phyloP scores from a whole-genome alignment of 2,888 invertebrate genomes.

The Scaptomyza parva region DNA sequence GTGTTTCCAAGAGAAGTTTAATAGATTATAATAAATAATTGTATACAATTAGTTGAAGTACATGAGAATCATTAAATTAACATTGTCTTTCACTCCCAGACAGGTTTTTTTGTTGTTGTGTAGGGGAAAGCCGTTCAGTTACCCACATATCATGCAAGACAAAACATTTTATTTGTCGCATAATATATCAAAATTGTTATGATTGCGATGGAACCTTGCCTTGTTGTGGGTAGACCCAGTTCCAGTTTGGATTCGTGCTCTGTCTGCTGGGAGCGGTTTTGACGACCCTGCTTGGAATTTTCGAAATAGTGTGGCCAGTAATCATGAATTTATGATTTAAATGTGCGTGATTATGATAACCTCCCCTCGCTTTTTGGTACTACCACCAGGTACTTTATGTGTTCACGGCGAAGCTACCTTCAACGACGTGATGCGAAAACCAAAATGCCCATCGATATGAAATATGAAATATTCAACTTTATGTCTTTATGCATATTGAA shows the following conservation, averaged over 20 bases:
- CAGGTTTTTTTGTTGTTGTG: not conserved
- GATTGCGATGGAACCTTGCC: conserved; percentile 40
- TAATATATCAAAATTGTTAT: conserved; percentile 68
- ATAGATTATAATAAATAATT: not conserved
- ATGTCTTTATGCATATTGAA: conserved; percentile 57
- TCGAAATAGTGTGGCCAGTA: conserved; percentile 47
- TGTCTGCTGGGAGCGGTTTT: conserved; percentile 59
- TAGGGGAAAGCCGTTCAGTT: conserved; percentile 36
- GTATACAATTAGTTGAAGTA: not conserved
- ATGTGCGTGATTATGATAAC: conserved; percentile 70
- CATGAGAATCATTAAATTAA: not conserved
- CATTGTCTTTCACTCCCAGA: conserved; percentile 10
- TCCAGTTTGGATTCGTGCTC: conserved; percentile 23
- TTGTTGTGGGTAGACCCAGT: conserved; percentile 26
- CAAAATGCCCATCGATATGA: conserved; percentile 57
- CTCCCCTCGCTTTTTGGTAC: not conserved
- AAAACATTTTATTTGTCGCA: conserved; percentile 48
- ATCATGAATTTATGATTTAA: conserved; percentile 81
- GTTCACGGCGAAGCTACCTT: conserved; percentile 37
- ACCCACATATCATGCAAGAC: conserved; percentile 53
- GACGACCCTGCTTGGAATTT: conserved; percentile 71
- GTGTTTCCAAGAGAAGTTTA: too few relatives aligned
- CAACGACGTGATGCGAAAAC: conserved; percentile 60
- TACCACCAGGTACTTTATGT: conserved; percentile 29
- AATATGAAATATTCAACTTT: conserved; percentile 76